phyloP scores from a whole-genome alignment of 2,113 vertebrate genomes.

The Acinonyx jubatus region DNA sequence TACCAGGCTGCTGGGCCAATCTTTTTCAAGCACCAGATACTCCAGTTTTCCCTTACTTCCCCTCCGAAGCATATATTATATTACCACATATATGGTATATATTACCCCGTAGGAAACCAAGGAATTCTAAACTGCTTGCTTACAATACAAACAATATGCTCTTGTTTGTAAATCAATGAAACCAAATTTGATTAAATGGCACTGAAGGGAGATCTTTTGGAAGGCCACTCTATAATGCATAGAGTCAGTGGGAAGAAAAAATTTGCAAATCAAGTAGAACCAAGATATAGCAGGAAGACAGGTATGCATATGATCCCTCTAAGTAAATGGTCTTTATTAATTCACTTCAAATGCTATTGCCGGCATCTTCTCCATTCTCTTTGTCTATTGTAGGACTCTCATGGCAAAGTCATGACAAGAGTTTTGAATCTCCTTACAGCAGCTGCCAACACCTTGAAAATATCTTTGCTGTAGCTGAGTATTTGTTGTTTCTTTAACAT shows the following conservation, averaged over 20 bases:
- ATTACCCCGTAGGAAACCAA: neutral
- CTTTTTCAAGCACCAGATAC: neutral
- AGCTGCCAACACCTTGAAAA: neutral
- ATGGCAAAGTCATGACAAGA: neutral
- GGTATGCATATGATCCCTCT: neutral
- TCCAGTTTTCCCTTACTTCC: neutral
- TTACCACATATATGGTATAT: too few species aligned
- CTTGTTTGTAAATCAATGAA: neutral
- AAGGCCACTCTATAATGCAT: neutral
- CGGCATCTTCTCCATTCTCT: neutral
- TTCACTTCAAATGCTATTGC: neutral
- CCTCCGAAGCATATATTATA: neutral
- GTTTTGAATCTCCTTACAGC: neutral
- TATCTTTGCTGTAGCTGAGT: neutral
- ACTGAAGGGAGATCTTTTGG: neutral
- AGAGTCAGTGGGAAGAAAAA: neutral
- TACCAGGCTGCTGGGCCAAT: neutral
- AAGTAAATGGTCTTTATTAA: neutral
- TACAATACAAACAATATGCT: neutral
- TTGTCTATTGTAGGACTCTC: neutral
- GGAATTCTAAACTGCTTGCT: neutral
- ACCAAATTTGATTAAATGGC: neutral
- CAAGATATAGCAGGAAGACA: neutral
- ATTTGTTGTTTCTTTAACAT: neutral
- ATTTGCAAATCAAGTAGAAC: neutral